Base-by-base conservation (phyloP, 1,140 invertebrate species). In the Hypsibius dujardini region DNA sequence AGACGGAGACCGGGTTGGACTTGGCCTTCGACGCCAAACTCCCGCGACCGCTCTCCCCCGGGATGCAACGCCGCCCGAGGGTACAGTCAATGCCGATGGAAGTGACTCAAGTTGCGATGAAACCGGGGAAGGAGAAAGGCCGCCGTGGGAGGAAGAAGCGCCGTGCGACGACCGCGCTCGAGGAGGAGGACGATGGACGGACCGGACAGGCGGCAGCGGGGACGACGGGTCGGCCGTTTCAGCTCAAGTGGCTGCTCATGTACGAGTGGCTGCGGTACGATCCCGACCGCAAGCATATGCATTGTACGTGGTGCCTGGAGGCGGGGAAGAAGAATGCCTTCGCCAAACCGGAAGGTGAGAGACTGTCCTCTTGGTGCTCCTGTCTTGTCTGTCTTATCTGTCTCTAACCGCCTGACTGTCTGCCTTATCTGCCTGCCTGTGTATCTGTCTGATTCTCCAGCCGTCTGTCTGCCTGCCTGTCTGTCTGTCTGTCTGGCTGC, bases 211-310 rank as follows among this genome's bases (percentile, higher is more conserved):
- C 3, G 45, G 42, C 7, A 67, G 62, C 62, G 62, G 62, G 45
- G 7, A n/a, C n/a, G n/a, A n/a, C n/a, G n/a, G n/a, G 45, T 3
- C 62, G 62, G 3, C 62, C 62, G 12, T 67, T 67, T 42, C 62
- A 67, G 62, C 62, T 67, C 7, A 7, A 67, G 45, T 67, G 62
- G 62, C 45, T 67, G 62, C 42, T 14, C 7, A 3, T 14, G 62
- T 67, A 14, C 42, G 42, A 67, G 42, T 67, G 62, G 62, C 42
- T 67, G 62, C 62, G 62, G 7, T 67, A 14, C 42, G 62, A 67
- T 67, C 7, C 7, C 3, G 62, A 67, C 3, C 12, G 45, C 7
- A 67, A 67, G 7, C 12, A 42, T 3, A 67, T 67, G 62, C 45
- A 14, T 67, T 67, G 62, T 42, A 42, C 12, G 12, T 67, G 42